Base-by-base conservation (phyloP, 2,797 vertebrate species). In the Anableps anableps region DNA sequence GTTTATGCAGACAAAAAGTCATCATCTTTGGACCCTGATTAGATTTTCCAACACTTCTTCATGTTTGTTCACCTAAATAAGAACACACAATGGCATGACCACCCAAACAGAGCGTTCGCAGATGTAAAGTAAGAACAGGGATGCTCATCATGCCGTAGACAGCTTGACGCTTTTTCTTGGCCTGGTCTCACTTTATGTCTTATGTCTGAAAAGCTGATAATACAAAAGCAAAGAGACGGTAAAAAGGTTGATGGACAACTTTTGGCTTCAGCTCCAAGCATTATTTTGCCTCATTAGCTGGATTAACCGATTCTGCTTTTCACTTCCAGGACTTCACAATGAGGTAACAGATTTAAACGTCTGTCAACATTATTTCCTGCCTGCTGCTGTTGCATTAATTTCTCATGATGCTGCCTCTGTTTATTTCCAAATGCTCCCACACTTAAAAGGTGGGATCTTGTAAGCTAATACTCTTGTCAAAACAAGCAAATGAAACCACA, bases 1-100 rank as follows among this genome's bases (percentile, higher is more conserved):
- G 91, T 92, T 93, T 94, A 88, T 88, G 81, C 89, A 82, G 81
- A 84, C 85, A 83, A 88, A 85, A 87, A 81, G 41, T 90, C 93
- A 91, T 93, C 92, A 91, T 92, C 87, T 90, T 83, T 90, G 79
- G 83, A 91, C 89, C 88, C 86, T 93, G 91, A 92, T 93, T 84
- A 85, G 86, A 91, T 92, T 92, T 89, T 81, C 87, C 77, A 79
- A 79, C 16, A 29, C 83, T 80, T 91, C 81, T n/a, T 80, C 50
- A 62, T 90, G 90, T 91, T 92, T 92, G 84, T 85, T n/a, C 90
- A 87, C 86, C 85, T 89, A 84, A 93, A 92, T 85, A 89, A 83
- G 83, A 82, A 77, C 77, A 83, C 23, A 17, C 34, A 74, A 87
- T 88, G 88, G 87, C 82, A 79, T 84, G 94, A 93, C 93, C 92